Evolutionary conservation across 2,888 invertebrate species (phyloP).

Genomic region (Asteroscopus sphinx): DNA sequence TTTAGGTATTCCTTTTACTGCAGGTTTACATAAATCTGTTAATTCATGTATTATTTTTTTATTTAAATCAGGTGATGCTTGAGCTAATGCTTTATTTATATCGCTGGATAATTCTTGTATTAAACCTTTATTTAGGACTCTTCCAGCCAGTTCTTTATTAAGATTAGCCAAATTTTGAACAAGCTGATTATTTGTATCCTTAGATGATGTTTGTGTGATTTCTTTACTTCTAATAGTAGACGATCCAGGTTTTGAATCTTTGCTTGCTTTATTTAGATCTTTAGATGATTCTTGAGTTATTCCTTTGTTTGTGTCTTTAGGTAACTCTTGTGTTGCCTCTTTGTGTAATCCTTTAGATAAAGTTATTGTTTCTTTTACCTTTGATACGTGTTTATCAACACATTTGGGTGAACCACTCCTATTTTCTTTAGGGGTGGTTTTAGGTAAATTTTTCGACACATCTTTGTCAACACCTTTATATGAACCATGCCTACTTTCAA

Average conservation of each 20-base stretch:
- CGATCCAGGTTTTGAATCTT: background rate
- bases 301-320: background rate
- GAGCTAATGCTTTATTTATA: conserved; percentile 1
- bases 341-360: background rate
- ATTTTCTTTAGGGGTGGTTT: too few relatives aligned
- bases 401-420: too few relatives aligned
- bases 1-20: background rate
- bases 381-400: too few relatives aligned
- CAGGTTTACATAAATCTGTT: conserved; percentile 4
- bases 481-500: too few relatives aligned
- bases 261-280: conserved; percentile 1
- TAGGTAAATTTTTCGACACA: too few relatives aligned
- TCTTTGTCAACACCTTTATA: too few relatives aligned
- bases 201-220: background rate
- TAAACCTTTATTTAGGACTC: background rate
- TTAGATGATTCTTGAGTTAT: background rate
- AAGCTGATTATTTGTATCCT: background rate
- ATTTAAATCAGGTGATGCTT: conserved; percentile 1
- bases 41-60: conserved; percentile 12
- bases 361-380: too few relatives aligned
- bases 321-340: background rate
- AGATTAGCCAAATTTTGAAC: background rate
- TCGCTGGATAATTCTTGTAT: background rate
- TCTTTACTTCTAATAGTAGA: conserved; percentile 2
- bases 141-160: conserved; percentile 1